Evolutionary conservation across 2,113 vertebrate genomes (phyloP), one percentile per base, ranked within the genome.

Genomic region (Halichoeres trimaculatus): DNA sequence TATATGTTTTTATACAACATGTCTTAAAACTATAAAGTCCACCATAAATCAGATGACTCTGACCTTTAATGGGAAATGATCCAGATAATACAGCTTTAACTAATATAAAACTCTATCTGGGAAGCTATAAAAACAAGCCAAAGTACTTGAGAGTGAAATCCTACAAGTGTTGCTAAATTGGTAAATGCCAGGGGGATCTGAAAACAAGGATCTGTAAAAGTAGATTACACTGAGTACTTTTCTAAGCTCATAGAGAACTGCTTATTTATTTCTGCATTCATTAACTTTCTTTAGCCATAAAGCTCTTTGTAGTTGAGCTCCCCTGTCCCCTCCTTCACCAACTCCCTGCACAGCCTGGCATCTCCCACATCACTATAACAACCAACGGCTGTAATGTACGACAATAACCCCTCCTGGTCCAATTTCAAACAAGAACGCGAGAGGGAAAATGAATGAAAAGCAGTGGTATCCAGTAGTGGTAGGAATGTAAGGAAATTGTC

Each of bases 301-400:
- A 84, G 78, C 69, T 71, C 88, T 87, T 90, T 91, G 91, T 86
- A 86, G 83, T 76, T 52, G 52, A 55, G 78, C 71, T 34, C 68
- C 70, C 63, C 47, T 14, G 6, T 10, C 79, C 70, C 81, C 84
- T 82, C 82, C 85, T 66, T 55, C 79, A 76, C 65, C 69, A 61
- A 51, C 79, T 91, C 85, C 83, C 87, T 78, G 78, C 81, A 85
- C 81, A 84, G 88, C 78, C 90, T 91, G 91, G 90, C 90, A 89
- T 88, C 91, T 88, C 84, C 84, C 88, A 81, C 86, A 90, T 94
- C 92, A 90, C 93, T 90, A 94, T 93, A 93, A 90, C 92, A 93
- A 93, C 93, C 88, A n/a, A 87, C 34, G 77, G 78, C 56, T 88
- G 85, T 76, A 91, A 92, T 81, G 90, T 89, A 80, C 91, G 30